A percentile compares a stretch with the other conserved stretches of the same genome.
phyloP scores from a whole-genome alignment of 2,797 vertebrate genomes.

The Eleutherodactylus coqui region DNA sequence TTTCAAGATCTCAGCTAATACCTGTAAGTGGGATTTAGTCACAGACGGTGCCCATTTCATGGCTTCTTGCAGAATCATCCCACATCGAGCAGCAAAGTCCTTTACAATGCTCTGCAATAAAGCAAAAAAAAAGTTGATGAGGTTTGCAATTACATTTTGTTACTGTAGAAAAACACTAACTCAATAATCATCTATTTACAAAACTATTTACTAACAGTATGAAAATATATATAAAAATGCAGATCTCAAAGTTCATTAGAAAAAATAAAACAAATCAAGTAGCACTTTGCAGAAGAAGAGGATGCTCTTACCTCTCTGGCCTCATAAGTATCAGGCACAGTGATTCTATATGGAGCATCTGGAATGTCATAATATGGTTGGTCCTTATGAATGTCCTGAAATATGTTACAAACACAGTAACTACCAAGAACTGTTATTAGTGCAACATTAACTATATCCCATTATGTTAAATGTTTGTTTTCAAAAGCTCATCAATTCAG shows the following conservation, averaged over 20 bases:
- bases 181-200: neutral
- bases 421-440: too few species aligned
- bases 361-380: conserved; percentile 97
- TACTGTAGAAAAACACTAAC: neutral
- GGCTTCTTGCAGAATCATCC: conserved; percentile 97
- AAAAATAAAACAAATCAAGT: too few species aligned
- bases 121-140: neutral
- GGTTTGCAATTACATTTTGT: neutral
- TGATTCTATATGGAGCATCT: conserved; percentile 94
- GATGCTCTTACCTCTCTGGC: conserved; percentile 86
- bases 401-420: too few species aligned
- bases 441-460: too few species aligned
- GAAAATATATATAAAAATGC: too few species aligned
- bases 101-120: conserved; percentile 92
- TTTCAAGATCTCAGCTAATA: conserved; percentile 64
- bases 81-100: conserved; percentile 97
- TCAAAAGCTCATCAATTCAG: too few species aligned
- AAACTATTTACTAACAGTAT: neutral
- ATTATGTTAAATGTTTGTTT: too few species aligned
- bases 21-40: conserved; percentile 98
- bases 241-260: neutral
- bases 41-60: conserved; percentile 99
- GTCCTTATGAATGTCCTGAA: conserved; percentile 97
- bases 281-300: neutral
- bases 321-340: conserved; percentile 95